Evolutionary conservation across 1,140 invertebrate genomes (phyloP).

Genomic region (Lerema accius): DNA sequence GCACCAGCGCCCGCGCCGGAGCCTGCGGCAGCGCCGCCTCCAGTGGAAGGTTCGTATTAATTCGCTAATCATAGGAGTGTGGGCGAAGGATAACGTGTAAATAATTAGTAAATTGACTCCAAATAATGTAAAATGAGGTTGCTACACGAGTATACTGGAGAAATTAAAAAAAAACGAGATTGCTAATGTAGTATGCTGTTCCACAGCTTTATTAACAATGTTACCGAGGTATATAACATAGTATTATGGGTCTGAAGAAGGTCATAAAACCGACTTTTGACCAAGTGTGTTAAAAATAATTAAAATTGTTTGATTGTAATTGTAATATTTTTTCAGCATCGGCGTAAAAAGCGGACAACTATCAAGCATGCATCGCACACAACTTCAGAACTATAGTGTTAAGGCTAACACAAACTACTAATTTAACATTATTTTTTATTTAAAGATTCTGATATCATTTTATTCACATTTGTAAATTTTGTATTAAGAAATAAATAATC

Average conservation of each 20-base stretch:
- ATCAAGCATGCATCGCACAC: slow-evolving; percentile 2
- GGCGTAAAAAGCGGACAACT: slow-evolving; percentile 32
- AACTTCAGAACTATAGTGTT: slow-evolving; percentile 6
- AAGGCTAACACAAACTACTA: slow-evolving; percentile 5
- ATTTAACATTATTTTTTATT: slow-evolving; percentile 18
- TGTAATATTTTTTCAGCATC: slow-evolving; percentile 43
- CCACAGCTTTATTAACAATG: no score
- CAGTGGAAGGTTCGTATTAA: slow-evolving; percentile 55
- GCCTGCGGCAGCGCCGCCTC: slow-evolving; percentile 44
- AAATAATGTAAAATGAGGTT: no score
- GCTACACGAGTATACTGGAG: no score
- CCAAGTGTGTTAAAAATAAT: no score
- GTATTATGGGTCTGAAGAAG: no score
- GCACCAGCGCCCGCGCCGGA: slow-evolving; percentile 43
- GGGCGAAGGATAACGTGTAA: no score
- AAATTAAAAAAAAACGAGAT: no score
- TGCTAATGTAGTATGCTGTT: no score
- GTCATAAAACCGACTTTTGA: no score
- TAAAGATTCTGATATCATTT: slow-evolving; percentile 22
- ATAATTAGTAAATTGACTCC: no score
- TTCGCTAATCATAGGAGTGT: no score
- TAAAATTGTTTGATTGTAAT: not conserved
- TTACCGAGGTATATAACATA: no score
- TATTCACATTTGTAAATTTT: slow-evolving; percentile 29
- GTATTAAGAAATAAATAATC: slow-evolving; percentile 26